Conservation (phyloP, 2,888 invertebrate species). For the Drosophila emarginata region DNA sequence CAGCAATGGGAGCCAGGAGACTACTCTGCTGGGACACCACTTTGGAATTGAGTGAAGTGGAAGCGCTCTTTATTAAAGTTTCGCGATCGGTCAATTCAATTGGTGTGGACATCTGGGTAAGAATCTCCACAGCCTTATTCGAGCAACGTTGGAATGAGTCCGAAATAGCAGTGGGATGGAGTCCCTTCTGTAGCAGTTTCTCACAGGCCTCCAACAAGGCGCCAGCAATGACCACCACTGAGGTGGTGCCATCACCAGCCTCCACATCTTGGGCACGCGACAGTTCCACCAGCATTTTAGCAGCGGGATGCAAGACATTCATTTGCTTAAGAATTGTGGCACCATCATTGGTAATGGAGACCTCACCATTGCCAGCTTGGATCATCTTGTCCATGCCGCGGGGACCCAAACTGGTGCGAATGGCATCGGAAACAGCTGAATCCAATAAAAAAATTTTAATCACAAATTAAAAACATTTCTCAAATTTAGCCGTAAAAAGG, state of each 20-base stretch:
- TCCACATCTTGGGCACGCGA: constrained; percentile 99
- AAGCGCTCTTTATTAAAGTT: constrained; percentile 95
- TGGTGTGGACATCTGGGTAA: constrained; percentile 92
- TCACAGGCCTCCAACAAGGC: constrained; percentile 97
- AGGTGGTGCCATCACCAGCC: constrained; percentile 99
- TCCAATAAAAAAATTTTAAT: constrained; percentile 14
- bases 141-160: constrained; percentile 94
- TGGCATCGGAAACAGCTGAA: constrained; percentile 98
- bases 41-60: constrained; percentile 98
- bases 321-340: constrained; percentile 99
- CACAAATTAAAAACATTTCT: not conserved
- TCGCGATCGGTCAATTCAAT: constrained; percentile 93
- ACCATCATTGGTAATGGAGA: constrained; percentile 99
- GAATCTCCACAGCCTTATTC: constrained; percentile 84
- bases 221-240: constrained; percentile 98
- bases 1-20: constrained; percentile 97
- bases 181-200: constrained; percentile 94
- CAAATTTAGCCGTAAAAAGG: not conserved
- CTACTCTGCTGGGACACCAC: constrained; percentile 99
- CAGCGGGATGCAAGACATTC: constrained; percentile 98
- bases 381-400: constrained; percentile 99
- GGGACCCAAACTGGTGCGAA: constrained; percentile 98
- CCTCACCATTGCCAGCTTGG: constrained; percentile 97
- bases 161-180: constrained; percentile 98
- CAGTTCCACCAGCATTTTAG: constrained; percentile 99